Evolutionary conservation across 2,888 invertebrate genomes (phyloP), one percentile per base, ranked within the genome.

Genomic region (Sesamia inferens): DNA sequence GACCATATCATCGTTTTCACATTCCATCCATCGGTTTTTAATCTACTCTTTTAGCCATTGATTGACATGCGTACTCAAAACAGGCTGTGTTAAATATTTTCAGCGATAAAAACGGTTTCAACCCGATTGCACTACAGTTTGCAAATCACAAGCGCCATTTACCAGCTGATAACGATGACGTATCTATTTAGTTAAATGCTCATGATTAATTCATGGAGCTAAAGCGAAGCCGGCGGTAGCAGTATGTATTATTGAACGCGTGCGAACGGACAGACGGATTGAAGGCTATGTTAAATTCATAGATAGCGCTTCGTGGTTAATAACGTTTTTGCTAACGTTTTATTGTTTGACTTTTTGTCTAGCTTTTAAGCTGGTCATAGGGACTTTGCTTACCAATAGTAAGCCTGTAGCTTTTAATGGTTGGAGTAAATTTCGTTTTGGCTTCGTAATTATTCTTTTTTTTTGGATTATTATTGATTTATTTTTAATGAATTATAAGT

Each of bases 171-270:
- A 82, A 79, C 82, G 57, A 64, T 78, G 78, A 81, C 85, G 76
- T 83, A 76, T 85, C 85, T 86, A 86, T 85, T 85, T 82, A 84
- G 86, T 83, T 83, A 83, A 83, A 86, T 76, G 76, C 68, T 74
- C 76, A 85, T 85, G 85, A 74, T 76, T 85, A 81, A 85, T 87
- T 83, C 85, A 85, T 86, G 62, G 59, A 31, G 24, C 47, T 73
- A 65, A 62, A 73, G 65, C 78, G 73, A 51, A 79, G 76, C 83
- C 78, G 77, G 48, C 79, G 77, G 78, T 76, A 51, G 68, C 76
- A 78, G 68, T 70, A 83, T 87, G 85, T 85, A 85, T 85, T 87
- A 85, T 87, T 85, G 72, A 85, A 86, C 82, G 72, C 74, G 79
- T 86, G 82, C 47, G 84, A 84, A 85, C 74, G 76, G 71, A 76